Evolutionary conservation across 2,888 invertebrate genomes (phyloP), one percentile per base, ranked within the genome.

Genomic region (Cephus pygmeus): DNA sequence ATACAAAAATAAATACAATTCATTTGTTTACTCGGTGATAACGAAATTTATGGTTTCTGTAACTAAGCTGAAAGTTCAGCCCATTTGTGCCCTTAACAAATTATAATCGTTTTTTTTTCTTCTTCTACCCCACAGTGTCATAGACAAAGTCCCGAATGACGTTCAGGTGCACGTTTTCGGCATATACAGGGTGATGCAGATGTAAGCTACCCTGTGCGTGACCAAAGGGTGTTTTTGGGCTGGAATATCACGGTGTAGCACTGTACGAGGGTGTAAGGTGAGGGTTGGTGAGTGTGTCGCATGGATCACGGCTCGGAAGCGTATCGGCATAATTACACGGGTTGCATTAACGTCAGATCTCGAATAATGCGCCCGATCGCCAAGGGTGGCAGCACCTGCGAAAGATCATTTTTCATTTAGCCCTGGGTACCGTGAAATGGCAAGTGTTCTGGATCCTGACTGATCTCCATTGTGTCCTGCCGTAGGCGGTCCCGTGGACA

Each of bases 291-390:
- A 56, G 56, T 56, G 56, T 56, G 56, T 56, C 56, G 56, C 56
- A 56, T 56, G 56, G 56, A 56, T 56, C 56, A 56, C 56, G 23
- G 23, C 56, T 56, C 9, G 56, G 80, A 81, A 85, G 82, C 86
- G 83, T 87, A 85, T 87, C 85, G 83, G 83, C 84, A 87, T 88
- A 88, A 88, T 88, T 88, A 88, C 87, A 87, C 87, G 88, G 86
- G 82, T 78, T 83, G 85, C 83, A 86, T 87, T 84, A 85, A 87
- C 84, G 86, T 87, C 88, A 85, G 87, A 86, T 87, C 85, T 82
- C 82, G 83, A 82, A 88, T 84, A 87, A 86, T 85, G 79, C 81
- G 81, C 73, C 73, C 73, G 79, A 73, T 80, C 80, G 81, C 79
- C 79, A 81, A 80, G 83, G 79, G 81, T 79, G 79, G 71, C 79